phyloP scores from a whole-genome alignment of 2,888 invertebrate species.

The Crocallis elinguaria region DNA sequence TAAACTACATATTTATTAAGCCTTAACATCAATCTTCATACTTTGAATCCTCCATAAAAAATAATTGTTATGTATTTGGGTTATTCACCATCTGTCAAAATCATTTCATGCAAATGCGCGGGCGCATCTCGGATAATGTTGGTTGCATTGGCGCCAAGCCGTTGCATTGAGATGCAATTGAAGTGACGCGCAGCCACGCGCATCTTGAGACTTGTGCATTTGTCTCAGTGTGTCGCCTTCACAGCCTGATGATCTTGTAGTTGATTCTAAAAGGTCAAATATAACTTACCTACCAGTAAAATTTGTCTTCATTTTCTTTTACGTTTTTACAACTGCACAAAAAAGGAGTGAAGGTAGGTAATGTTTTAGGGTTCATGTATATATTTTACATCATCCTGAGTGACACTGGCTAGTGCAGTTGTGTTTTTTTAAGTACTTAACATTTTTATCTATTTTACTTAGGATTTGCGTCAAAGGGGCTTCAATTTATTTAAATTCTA shows the following conservation, averaged over 20 bases:
- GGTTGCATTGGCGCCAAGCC: slow-evolving; percentile 27
- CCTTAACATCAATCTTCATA: neutral
- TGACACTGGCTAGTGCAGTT: no score
- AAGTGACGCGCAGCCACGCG: slow-evolving; percentile 41
- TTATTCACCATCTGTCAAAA: slow-evolving; percentile 27
- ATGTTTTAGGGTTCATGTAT: no score
- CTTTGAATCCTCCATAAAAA: slow-evolving; percentile 1
- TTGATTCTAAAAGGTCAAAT: no score
- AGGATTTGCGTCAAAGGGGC: no score
- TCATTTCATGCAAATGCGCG: slow-evolving; percentile 23
- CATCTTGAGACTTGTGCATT: slow-evolving; percentile 50
- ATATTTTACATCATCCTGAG: no score
- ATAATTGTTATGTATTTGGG: slow-evolving; percentile 23
- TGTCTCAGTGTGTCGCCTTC: slow-evolving; percentile 63
- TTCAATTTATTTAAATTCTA: no score
- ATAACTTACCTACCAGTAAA: no score
- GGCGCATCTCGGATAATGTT: slow-evolving; percentile 16
- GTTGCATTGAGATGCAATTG: slow-evolving; percentile 21
- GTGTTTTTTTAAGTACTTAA: no score
- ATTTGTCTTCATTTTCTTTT: no score
- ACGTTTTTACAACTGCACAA: no score
- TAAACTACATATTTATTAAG: slow-evolving; percentile 12
- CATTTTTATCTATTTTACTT: no score
- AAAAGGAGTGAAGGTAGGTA: no score
- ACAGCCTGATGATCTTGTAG: slow-evolving; percentile 43